phyloP scores from a whole-genome alignment of 2,888 invertebrate genomes.

The Odontocolon sp. region DNA sequence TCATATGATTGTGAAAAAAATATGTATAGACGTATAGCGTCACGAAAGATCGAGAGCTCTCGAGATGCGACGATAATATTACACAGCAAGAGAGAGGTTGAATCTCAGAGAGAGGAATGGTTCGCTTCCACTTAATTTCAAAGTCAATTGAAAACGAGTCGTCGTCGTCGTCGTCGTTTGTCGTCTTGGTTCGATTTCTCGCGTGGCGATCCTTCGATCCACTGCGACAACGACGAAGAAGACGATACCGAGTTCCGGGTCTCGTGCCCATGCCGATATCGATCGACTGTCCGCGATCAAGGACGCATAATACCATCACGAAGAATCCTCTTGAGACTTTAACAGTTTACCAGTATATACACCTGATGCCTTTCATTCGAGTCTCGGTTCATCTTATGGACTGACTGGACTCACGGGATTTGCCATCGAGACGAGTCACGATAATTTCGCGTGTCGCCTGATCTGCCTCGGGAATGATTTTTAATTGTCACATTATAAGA shows the following conservation, averaged over 20 bases:
- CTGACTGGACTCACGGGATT: conserved; percentile 21
- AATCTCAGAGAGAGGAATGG: conserved; percentile 26
- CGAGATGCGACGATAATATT: conserved; percentile 65
- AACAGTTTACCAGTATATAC: neutral
- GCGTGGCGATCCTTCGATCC: conserved; percentile 31
- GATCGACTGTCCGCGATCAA: conserved; percentile 50
- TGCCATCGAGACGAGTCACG: conserved; percentile 2
- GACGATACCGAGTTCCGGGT: conserved; percentile 54
- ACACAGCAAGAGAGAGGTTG: conserved; percentile 50
- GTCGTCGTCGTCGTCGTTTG: too few relatives aligned
- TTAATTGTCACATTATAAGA: conserved; percentile 48
- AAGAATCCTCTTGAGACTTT: conserved; percentile 38
- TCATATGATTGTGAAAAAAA: neutral
- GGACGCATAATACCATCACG: conserved; percentile 43
- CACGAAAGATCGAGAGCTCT: conserved; percentile 65
- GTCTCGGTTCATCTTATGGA: conserved; percentile 4
- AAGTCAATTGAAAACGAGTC: conserved; percentile 56
- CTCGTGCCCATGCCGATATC: conserved; percentile 53
- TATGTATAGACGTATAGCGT: conserved; percentile 22
- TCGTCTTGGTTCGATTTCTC: conserved; percentile 54
- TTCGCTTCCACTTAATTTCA: conserved; percentile 52
- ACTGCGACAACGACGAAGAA: neutral
- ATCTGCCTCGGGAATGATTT: conserved; percentile 39
- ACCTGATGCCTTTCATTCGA: neutral
- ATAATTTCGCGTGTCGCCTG: conserved; percentile 44